Evolutionary conservation across 2,113 vertebrate species (phyloP).

Genomic region (Cavia porcellus): DNA sequence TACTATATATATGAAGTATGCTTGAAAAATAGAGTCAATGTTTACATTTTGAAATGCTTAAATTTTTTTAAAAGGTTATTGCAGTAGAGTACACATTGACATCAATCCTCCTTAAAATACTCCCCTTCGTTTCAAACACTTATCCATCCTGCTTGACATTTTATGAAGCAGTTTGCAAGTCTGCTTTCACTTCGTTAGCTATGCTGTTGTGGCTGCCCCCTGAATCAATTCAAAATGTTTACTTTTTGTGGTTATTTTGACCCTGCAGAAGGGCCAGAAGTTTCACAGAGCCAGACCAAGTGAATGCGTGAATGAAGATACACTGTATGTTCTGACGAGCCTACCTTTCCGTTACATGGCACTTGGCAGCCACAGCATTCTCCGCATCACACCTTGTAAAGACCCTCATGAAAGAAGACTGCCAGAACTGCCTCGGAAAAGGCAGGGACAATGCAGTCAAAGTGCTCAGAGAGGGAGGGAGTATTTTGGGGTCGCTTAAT

Average conservation of each 20-base stretch:
- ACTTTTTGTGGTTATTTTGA: not conserved
- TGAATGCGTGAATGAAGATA: not conserved
- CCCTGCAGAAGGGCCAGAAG: not conserved
- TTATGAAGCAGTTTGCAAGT: not conserved
- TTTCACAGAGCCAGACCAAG: not conserved
- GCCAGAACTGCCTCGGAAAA: not conserved
- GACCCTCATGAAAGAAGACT: not conserved
- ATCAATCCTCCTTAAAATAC: not conserved
- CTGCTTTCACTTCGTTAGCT: not conserved
- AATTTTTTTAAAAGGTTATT: not conserved
- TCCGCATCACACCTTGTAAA: not conserved
- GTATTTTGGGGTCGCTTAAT: not conserved
- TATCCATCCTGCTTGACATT: not conserved
- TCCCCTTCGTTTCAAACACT: not conserved
- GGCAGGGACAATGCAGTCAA: not conserved
- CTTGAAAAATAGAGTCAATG: not conserved
- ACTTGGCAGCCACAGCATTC: not conserved
- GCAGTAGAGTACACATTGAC: not conserved
- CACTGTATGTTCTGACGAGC: not conserved
- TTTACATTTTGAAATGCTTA: not conserved
- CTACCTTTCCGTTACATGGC: not conserved
- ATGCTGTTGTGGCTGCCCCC: not conserved
- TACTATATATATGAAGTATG: not conserved
- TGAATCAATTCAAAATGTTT: not conserved
- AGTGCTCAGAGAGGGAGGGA: not conserved